Evolutionary conservation across 1,140 invertebrate genomes (phyloP), one percentile per base, ranked within the genome.

Genomic region (Cydia splendana): DNA sequence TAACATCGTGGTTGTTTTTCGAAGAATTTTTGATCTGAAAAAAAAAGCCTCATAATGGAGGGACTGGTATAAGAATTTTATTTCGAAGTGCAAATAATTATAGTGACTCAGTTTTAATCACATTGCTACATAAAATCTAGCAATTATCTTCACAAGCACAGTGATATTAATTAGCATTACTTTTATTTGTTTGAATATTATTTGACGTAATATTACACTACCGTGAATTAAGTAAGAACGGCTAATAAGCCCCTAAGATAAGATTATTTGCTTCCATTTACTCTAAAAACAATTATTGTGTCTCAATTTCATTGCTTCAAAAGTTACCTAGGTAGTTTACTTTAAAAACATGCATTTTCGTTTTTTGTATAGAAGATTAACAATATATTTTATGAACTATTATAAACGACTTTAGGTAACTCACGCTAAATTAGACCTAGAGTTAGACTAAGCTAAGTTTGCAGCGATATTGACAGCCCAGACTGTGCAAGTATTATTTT

Each of bases 181-280:
- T 24, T 24, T 10, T 62, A 62, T 62, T 62, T 62, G 57, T 24
- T 62, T 62, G 7, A 12, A 24, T 75, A 24, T 51, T 51, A 53
- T 75, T 75, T 75, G 74, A 24, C 45, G 74, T 51, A 13, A 75
- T 15, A 28, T 53, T 75, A 57, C 7, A 45, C 67, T 71, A 71
- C 67, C 15, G 67, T 42, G 67, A 71, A 7, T 71, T 53, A 53
- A 53, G 7, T 48, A 38, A 71, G n/a, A 45, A 71, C 38, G 34
- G 4, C 6, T 45, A 38, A 42, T 38, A 71, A 71, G 34, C 67
- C 34, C 45, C 9, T 53, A 30, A 51, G 45, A 75, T 53, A 75
- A 7, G 10, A 13, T 20, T 53, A 30, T 75, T 57, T 53, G 45
- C 74, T 34, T n/a, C 12, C 12, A 71, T 71, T 71, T 18, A 13